Evolutionary conservation across 2,113 vertebrate genomes (phyloP), one percentile per base, ranked within the genome.

Genomic region (Pristiophorus japonicus): DNA sequence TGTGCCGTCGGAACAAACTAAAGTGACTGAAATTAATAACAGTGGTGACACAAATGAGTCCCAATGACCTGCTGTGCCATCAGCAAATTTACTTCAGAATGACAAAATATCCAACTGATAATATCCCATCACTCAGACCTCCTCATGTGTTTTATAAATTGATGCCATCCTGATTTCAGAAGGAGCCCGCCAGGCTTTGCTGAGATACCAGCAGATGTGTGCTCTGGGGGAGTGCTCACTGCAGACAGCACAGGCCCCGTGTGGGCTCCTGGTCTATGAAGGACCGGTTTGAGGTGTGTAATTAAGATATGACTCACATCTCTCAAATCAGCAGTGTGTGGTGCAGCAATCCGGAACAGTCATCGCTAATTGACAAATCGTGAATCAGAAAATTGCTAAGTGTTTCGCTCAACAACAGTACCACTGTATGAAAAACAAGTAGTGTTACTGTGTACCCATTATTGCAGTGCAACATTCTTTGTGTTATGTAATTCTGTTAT

Each of bases 221-320:
- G 22, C 22, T 34, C 12, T 90, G 45, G 20, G 70, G 59, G 59
- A 38, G 0, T 65, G 90, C 62, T 93, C 16, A 42, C 20, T 34
- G 51, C 87, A 90, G 51, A 3, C 24, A 5, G 51, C 30, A 34
- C 87, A 90, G 87, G 47, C 27, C 30, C 55, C 20, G n/a, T n/a
- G n/a, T n/a, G n/a, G n/a, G n/a, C n/a, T 63, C 34, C 47, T n/a
- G 20, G 62, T 38, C 63, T 93, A 63, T 63, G 20, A 20, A 38
- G n/a, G n/a, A 65, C 38, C 59, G 20, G 27, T 42, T 65, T 93
- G 45, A 65, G 55, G 22, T 42, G 47, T 93, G n/a, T 93, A 65
- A 65, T 92, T 92, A 42, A 62, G 11, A 90, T 27, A 90, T 90
- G 87, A 90, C 47, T 90, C 87, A 90, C 24, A 59, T 34, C 87